Evolutionary conservation across 2,888 invertebrate species (phyloP).

Genomic region (Eristalis arbustorum): DNA sequence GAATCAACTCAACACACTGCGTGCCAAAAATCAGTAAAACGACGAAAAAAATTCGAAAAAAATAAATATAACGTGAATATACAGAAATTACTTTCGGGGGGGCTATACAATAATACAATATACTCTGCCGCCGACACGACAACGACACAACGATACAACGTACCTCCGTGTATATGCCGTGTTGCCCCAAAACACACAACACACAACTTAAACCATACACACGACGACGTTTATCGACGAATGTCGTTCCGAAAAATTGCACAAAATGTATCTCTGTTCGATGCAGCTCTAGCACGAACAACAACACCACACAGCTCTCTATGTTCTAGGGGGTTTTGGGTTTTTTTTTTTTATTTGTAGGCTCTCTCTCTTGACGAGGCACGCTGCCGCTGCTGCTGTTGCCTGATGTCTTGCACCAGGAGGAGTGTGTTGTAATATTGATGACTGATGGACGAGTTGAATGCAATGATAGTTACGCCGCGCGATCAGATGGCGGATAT

Average conservation of each 20-base stretch:
- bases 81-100: not conserved
- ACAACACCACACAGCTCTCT: slow-evolving; percentile 30
- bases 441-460: slow-evolving; percentile 10
- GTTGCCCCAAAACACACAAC: slow-evolving; percentile 55
- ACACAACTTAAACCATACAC: slow-evolving; percentile 43
- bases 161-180: slow-evolving; percentile 37
- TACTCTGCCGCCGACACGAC: not conserved
- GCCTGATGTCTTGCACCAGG: slow-evolving; percentile 7
- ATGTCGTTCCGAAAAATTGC: slow-evolving; percentile 53
- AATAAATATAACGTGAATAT: not conserved
- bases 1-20: slow-evolving; percentile 50
- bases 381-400: slow-evolving; percentile 10
- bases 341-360: not conserved
- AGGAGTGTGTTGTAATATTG: slow-evolving; percentile 34
- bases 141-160: slow-evolving; percentile 36
- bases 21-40: slow-evolving; percentile 46
- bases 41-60: slow-evolving; percentile 3
- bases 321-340: not conserved
- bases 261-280: slow-evolving; percentile 52
- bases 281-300: slow-evolving; percentile 35
- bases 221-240: slow-evolving; percentile 60
- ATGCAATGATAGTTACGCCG: slow-evolving; percentile 1
- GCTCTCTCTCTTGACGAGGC: slow-evolving; percentile 6
- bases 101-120: not conserved
- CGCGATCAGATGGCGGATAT: slow-evolving; percentile 17